Percentiles rank a stretch among this genome's conserved stretches.
Conservation (phyloP, 1,140 invertebrate species). For the Stratiolaelaps scimitus region DNA sequence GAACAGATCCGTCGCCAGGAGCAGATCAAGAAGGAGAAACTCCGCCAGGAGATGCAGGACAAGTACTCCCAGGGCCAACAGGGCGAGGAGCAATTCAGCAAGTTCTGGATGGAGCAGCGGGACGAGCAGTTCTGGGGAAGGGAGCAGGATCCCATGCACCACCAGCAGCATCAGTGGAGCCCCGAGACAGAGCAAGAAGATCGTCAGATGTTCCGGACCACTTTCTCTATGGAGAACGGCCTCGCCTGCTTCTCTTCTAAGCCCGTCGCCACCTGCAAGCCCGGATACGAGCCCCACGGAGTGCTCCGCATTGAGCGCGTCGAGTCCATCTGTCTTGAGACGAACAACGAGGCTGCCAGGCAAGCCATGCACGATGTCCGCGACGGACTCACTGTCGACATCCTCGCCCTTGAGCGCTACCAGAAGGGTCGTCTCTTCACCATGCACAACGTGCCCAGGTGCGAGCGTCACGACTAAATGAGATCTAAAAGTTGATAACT, state of each 20-base stretch:
- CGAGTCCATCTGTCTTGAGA: slow-evolving; percentile 12
- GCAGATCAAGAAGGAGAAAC: background rate
- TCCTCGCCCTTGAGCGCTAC: background rate
- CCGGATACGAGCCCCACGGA: background rate
- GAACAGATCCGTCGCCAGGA: slow-evolving; percentile 11
- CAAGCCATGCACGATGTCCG: background rate
- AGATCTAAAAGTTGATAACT: too few relatives aligned
- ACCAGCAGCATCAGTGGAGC: background rate
- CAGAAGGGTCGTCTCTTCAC: background rate
- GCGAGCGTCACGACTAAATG: background rate
- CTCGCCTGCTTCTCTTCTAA: background rate
- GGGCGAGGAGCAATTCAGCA: background rate
- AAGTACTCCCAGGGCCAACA: background rate
- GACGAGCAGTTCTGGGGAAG: slow-evolving; percentile 4
- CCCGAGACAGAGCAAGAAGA: background rate
- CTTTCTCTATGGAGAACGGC: background rate
- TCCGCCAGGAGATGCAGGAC: background rate
- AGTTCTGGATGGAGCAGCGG: background rate
- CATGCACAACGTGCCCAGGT: slow-evolving; percentile 2
- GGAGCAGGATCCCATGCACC: too few relatives aligned
- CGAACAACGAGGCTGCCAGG: background rate
- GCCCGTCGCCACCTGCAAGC: slow-evolving; percentile 11
- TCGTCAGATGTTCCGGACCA: background rate
- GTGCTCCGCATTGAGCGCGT: slow-evolving; percentile 22
- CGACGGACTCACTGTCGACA: background rate